These are phyloP conservation scores for Bombus picipes DNA, from an alignment of 1,140 invertebrate genomes.

Conservation along the genomic window DNA sequence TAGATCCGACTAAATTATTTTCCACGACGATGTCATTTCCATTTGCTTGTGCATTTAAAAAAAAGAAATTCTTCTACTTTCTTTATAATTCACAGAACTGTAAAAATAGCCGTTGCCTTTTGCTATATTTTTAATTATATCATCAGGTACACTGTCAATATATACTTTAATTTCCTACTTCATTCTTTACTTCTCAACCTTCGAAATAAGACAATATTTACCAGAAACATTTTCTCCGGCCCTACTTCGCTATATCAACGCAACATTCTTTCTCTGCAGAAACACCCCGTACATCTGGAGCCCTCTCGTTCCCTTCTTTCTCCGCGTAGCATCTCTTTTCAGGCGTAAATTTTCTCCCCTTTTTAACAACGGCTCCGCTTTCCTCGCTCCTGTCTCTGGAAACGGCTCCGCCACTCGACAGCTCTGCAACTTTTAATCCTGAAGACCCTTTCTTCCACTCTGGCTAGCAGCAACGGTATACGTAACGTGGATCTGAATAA, in stretches of 20 bases:
- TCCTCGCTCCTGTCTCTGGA: background rate
- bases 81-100: background rate
- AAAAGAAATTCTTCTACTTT: too few species aligned
- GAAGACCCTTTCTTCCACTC: conserved; percentile 38
- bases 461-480: conserved; percentile 10
- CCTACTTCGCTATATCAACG: background rate
- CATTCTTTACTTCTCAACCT: background rate
- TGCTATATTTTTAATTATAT: background rate
- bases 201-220: background rate
- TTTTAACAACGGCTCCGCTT: conserved; percentile 3
- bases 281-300: conserved; percentile 1
- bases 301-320: background rate
- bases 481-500: conserved; percentile 62
- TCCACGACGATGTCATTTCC: background rate
- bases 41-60: background rate
- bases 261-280: background rate
- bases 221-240: background rate
- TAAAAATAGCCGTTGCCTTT: too few species aligned
- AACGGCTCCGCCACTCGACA: background rate
- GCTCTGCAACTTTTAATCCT: conserved; percentile 40
- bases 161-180: background rate
- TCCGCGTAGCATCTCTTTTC: background rate
- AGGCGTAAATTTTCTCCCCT: conserved; percentile 29
- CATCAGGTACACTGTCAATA: background rate
- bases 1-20: background rate